Percentiles rank a stretch among this genome's conserved stretches.
Evolutionary conservation across 2,113 vertebrate species (phyloP).

Genomic region (Strix uralensis): DNA sequence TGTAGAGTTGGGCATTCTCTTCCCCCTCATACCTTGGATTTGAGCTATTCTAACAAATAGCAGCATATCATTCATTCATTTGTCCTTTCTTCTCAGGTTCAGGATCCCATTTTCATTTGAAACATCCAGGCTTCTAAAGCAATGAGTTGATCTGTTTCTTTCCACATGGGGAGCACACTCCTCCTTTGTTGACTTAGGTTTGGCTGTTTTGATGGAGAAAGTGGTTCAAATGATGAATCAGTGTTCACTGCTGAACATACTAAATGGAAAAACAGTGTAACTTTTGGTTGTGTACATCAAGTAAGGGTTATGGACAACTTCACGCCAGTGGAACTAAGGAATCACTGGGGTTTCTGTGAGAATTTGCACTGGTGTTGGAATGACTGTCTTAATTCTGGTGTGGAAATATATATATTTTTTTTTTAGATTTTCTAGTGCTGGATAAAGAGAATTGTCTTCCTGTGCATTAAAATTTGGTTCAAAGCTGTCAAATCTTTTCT

Average conservation of each 20-base stretch:
- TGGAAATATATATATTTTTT: not conserved
- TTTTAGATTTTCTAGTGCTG: not conserved
- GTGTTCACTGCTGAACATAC: not conserved
- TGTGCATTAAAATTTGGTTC: not conserved
- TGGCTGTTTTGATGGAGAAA: slow-evolving; percentile 42
- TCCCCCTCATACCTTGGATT: not conserved
- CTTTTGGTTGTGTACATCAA: not conserved
- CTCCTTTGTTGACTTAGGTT: not conserved
- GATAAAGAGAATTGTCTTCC: not conserved
- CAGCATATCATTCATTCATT: not conserved
- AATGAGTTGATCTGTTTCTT: not conserved
- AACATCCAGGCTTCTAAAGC: not conserved
- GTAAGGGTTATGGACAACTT: not conserved
- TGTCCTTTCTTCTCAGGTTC: not conserved
- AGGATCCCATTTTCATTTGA: not conserved
- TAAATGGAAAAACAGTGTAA: not conserved
- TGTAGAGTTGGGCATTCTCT: not conserved
- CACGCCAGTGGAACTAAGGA: not conserved
- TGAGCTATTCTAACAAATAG: not conserved
- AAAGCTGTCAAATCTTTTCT: not conserved
- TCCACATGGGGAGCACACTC: not conserved
- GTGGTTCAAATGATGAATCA: slow-evolving; percentile 18
- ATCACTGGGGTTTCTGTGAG: not conserved
- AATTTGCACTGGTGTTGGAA: not conserved
- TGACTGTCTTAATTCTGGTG: not conserved